Evolutionary conservation across 2,888 invertebrate genomes (phyloP).

Genomic region (Microctonus brassicae): DNA sequence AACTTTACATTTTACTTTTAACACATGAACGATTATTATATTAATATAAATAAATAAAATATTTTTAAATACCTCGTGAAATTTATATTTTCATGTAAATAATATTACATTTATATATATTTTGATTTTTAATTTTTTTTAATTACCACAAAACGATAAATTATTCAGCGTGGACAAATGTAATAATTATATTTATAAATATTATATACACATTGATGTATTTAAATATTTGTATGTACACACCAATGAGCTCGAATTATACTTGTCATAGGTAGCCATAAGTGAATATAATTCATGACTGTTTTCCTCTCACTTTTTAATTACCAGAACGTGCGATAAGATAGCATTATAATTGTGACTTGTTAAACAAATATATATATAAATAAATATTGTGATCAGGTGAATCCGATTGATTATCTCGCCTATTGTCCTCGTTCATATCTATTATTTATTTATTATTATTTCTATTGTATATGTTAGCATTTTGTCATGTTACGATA

Average conservation of each 20-base stretch:
- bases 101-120: too few relatives aligned
- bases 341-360: slow-evolving; percentile 10
- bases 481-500: neutral
- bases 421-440: neutral
- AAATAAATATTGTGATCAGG: slow-evolving; percentile 17
- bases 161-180: too few relatives aligned
- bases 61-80: too few relatives aligned
- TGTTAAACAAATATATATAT: slow-evolving; percentile 11
- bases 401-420: slow-evolving; percentile 20
- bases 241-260: neutral
- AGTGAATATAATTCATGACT: neutral
- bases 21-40: too few relatives aligned
- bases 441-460: slow-evolving; percentile 4
- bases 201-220: too few relatives aligned
- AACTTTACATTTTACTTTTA: too few relatives aligned
- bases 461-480: neutral
- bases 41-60: too few relatives aligned
- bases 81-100: too few relatives aligned
- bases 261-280: neutral
- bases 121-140: too few relatives aligned
- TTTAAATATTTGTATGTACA: neutral
- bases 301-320: slow-evolving; percentile 15
- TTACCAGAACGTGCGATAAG: slow-evolving; percentile 38
- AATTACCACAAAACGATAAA: too few relatives aligned
- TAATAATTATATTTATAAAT: too few relatives aligned